Evolutionary conservation across 2,113 vertebrate genomes (phyloP).

Genomic region (Anseranas semipalmata): DNA sequence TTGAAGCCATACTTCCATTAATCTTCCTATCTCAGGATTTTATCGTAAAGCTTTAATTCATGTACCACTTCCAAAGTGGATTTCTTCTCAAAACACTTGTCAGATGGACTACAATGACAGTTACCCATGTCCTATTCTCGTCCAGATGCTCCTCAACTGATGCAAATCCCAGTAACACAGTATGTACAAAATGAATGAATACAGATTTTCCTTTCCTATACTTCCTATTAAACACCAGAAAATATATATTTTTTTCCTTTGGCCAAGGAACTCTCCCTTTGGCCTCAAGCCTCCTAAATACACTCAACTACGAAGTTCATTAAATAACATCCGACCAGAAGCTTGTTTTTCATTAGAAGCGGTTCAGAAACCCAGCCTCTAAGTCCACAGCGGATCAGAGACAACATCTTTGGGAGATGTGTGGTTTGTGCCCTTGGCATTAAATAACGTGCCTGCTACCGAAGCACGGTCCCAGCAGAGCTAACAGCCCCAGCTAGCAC

Average conservation of each 20-base stretch:
- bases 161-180: background rate
- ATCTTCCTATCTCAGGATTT: background rate
- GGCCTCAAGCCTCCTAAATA: background rate
- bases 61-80: background rate
- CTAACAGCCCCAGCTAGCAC: background rate
- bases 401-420: background rate
- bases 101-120: background rate
- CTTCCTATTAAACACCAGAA: background rate
- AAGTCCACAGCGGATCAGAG: background rate
- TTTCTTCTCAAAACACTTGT: background rate
- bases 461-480: background rate
- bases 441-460: fast-evolving
- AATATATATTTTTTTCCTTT: background rate
- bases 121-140: background rate
- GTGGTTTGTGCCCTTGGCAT: background rate
- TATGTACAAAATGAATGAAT: background rate
- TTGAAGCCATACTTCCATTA: background rate
- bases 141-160: background rate
- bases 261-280: background rate
- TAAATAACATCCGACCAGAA: background rate
- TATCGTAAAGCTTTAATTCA: background rate
- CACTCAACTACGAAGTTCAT: background rate
- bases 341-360: background rate
- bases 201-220: background rate
- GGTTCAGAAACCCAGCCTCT: background rate